Conservation (phyloP, 2,113 vertebrate genomes). For the Callospermophilus lateralis region DNA sequence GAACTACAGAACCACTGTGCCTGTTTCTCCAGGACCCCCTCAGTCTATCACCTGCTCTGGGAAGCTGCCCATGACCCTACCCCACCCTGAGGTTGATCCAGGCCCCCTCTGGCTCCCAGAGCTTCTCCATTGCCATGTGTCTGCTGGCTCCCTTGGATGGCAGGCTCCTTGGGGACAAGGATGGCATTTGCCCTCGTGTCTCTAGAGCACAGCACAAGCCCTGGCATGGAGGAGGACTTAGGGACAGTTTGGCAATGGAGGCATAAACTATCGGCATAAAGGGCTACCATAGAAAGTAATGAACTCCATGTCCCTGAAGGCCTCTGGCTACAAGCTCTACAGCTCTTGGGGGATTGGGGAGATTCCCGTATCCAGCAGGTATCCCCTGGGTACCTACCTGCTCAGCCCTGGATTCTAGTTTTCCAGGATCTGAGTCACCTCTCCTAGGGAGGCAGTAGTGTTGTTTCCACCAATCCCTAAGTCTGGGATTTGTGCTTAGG, state of each 20-base stretch:
- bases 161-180: neutral
- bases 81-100: neutral
- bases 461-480: neutral
- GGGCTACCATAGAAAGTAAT: neutral
- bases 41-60: neutral
- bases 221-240: neutral
- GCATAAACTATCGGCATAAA: neutral
- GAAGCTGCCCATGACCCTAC: neutral
- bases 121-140: neutral
- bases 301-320: neutral
- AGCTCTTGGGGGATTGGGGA: neutral
- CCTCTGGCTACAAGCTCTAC: rapidly evolving
- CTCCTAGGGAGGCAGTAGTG: neutral
- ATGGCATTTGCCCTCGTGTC: neutral
- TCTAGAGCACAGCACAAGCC: neutral
- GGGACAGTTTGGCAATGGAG: neutral
- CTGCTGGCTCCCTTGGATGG: neutral
- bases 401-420: neutral
- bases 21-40: neutral
- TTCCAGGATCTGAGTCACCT: constrained; percentile 2
- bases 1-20: neutral
- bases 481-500: neutral
- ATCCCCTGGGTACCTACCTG: neutral
- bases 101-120: neutral
- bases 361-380: neutral